A percentile compares a stretch with the other conserved stretches of the same genome.
Conservation (phyloP, 2,797 vertebrate genomes). For the Bovichtus variegatus region DNA sequence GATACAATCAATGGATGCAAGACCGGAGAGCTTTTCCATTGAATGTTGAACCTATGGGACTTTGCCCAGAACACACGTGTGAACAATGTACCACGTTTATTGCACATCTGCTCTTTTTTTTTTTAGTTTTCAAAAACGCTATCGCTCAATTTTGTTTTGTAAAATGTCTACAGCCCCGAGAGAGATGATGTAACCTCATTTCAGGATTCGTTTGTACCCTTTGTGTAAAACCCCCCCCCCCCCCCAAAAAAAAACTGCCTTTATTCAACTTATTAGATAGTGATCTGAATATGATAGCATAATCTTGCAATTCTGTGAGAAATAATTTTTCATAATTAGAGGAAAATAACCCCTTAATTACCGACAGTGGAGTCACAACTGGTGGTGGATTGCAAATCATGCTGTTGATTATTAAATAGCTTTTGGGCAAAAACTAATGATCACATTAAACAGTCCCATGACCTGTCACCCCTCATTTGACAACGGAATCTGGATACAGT, state of each 20-base stretch:
- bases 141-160: neutral
- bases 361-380: neutral
- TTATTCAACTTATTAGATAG: neutral
- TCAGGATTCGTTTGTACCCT: neutral
- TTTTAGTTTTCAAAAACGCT: neutral
- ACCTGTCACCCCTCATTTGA: neutral
- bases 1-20: slow-evolving; percentile 49
- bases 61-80: slow-evolving; percentile 12
- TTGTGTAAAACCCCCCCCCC: no score
- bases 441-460: neutral
- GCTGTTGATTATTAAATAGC: neutral
- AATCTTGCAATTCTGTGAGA: neutral
- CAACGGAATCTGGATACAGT: neutral
- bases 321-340: neutral
- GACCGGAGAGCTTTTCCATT: slow-evolving; percentile 31
- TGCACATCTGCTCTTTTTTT: slow-evolving; percentile 2
- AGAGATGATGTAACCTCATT: neutral
- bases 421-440: neutral
- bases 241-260: no score
- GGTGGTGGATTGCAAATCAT: neutral
- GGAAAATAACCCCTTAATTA: neutral
- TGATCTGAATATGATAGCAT: slow-evolving; percentile 7
- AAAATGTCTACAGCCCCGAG: neutral
- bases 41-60: slow-evolving; percentile 23
- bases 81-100: neutral